Base-by-base conservation (phyloP, 1,140 invertebrate genomes). In the Fragariocoptes setiger region DNA sequence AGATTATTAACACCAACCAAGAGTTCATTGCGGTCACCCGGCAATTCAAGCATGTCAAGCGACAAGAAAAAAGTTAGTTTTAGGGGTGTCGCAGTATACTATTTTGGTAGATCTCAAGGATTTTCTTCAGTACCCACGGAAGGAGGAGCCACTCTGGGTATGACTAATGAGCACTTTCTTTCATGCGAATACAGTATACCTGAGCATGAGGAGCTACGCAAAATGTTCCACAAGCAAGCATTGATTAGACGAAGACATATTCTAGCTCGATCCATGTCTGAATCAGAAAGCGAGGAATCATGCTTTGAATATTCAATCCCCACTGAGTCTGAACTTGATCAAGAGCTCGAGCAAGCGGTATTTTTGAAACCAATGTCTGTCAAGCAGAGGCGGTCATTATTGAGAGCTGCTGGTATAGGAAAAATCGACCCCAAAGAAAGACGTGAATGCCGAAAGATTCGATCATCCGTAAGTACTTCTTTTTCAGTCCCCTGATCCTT, bases 41-140 rank as follows among this genome's bases (percentile, higher is more conserved):
- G n/a, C n/a, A n/a, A n/a, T n/a, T n/a, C n/a, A n/a, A n/a, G n/a
- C n/a, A n/a, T n/a, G n/a, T n/a, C n/a, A n/a, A 40, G 17, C 19
- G 48, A 51, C 18, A 61, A 61, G 48, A 60, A 60, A 48, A 53
- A 51, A 18, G 62, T 94, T 44, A 70, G 73, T 39, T 95, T 92
- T 57, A 73, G 82, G 49, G 71, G 70, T 48, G 83, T 92, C 1
- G 85, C 78, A 19, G 80, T 94, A 1, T 94, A 71, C 58, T 90
- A 90, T 61, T 95, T 95, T 57, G 76, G 77, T 0, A 61, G 86
- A 53, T 67, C 76, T 36, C 86, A 95, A 64, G 86, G 86, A n/a
- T 92, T 92, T 58, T 79, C 79, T 14, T 92, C 85, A 64, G 80
- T 95, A 40, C 86, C 86, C 41, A 88, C 82, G 39, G 53, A 71